Evolutionary conservation across 2,113 vertebrate genomes (phyloP).

Genomic region (Camelus dromedarius): DNA sequence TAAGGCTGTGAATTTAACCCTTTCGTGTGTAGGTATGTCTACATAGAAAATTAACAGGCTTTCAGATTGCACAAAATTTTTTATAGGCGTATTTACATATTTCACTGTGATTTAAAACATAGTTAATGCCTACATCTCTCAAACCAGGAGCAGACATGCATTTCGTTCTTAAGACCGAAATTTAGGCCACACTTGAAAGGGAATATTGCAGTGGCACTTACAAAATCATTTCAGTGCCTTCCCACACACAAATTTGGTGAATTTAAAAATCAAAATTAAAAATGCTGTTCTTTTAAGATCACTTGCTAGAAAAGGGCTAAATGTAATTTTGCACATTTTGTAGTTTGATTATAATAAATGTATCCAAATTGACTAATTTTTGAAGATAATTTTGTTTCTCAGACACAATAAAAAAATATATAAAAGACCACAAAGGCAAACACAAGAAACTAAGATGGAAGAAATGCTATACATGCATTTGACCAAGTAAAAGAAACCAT

Average conservation of each 20-base stretch:
- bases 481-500: constrained; percentile 80
- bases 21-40: constrained; percentile 72
- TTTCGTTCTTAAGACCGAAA: constrained; percentile 68
- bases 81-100: constrained; percentile 81
- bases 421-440: constrained; percentile 78
- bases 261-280: constrained; percentile 31
- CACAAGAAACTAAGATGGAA: constrained; percentile 77
- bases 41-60: constrained; percentile 81
- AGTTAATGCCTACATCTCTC: constrained; percentile 69
- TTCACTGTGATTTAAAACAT: constrained; percentile 76
- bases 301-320: constrained; percentile 80
- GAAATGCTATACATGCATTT: constrained; percentile 75
- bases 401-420: constrained; percentile 77
- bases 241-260: constrained; percentile 69
- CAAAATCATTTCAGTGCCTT: constrained; percentile 67
- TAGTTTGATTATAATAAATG: constrained; percentile 64
- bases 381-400: constrained; percentile 68
- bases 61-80: constrained; percentile 80
- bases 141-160: constrained; percentile 80
- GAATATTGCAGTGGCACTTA: constrained; percentile 70
- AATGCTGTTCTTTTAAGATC: constrained; percentile 17
- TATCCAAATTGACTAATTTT: constrained; percentile 67
- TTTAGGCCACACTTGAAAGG: constrained; percentile 67
- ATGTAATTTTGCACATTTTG: constrained; percentile 66
- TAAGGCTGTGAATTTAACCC: constrained; percentile 83